Base-by-base conservation (phyloP, 30 jellyfish, hydroid and myxozoan genomes). In the Sanderia malayensis region DNA sequence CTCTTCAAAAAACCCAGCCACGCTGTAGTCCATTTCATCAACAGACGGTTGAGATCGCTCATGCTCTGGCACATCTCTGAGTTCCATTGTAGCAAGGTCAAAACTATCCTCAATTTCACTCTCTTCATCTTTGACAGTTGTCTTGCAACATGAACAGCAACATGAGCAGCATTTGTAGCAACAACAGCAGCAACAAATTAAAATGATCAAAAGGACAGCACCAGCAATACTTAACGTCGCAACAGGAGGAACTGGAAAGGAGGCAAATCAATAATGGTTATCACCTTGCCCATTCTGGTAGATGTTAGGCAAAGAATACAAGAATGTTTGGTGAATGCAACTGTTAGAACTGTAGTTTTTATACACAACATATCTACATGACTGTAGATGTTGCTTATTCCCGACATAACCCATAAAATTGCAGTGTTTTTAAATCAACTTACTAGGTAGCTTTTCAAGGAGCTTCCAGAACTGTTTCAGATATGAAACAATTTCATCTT, bases 21-120 rank as follows among this genome's bases (percentile, higher is more conserved):
- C 83, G 57, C 88, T 88, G 61, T 88, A 80, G 28, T 88, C 97
- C 82, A 88, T 70, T 74, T 88, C 97, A 67, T 88, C 97, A 31
- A 58, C 58, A 27, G 82, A 31, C 7, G 93, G 80, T 19, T 65
- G 84, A 57, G 70, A 13, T 55, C 83, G 73, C 64, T 88, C 97
- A 26, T 76, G 87, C 15, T 64, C 44, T 20, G 92, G 80, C 0
- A 82, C 79, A 0, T 94, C 93, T 27, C 47, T 37, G 20, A 88
- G 37, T 28, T 88, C 95, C 24, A 82, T 58, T 25, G 83, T 68
- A 0, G 67, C 64, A 44, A 88, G 31, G 37, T 81, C 95, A 62
- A 88, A 55, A 23, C 87, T 82, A 17, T 76, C 97, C 41, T 75
- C 86, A 44, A 65, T 71, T 0, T 59, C 78, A n/a, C 71, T 49